Base-by-base conservation (phyloP, 1,140 invertebrate species). In the Grapholita molesta region DNA sequence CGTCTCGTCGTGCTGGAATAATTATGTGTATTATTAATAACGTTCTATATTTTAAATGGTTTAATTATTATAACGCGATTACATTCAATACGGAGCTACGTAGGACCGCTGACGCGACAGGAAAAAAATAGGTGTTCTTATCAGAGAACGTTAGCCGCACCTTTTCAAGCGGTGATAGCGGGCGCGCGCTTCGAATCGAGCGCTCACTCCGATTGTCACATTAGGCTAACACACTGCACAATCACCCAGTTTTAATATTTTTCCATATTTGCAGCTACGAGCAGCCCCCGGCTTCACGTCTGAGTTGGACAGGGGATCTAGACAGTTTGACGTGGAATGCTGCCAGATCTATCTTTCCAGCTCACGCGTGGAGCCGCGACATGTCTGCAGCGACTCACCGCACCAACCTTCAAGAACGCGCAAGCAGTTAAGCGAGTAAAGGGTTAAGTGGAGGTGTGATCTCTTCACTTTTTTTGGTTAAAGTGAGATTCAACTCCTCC, bases 401-500 rank as follows among this genome's bases (percentile, higher is more conserved):
- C 0, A 33, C 23, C 18, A 7, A 1, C 21, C 25, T 57, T 12
- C 15, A 21, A 23, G 30, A 48, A 68, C 55, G 57, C 18, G 52
- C 61, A 67, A 64, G 57, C 68, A 66, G 64, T 52, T 71, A 35
- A 61, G 52, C 53, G 90, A 90, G 88, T 86, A 72, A 86, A 82
- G 89, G 88, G 87, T 87, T 88, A 92, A 92, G 92, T 92, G 92
- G 92, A 92, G 92, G 92, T 91, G 90, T 92, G 92, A 92, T 92
- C 91, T 92, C 92, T 92, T 92, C 92, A 92, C 92, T 92, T 92
- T 92, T 88, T 86, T 79, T 89, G 74, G 64, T 84, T 88, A 91
- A 92, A 92, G 92, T 92, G 92, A 92, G 92, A 92, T 92, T 92
- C 92, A 92, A 92, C 92, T 92, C 92, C 92, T 92, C 92, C 91